Base-by-base conservation (phyloP, 2,888 invertebrate genomes). In the Perdita meconis region DNA sequence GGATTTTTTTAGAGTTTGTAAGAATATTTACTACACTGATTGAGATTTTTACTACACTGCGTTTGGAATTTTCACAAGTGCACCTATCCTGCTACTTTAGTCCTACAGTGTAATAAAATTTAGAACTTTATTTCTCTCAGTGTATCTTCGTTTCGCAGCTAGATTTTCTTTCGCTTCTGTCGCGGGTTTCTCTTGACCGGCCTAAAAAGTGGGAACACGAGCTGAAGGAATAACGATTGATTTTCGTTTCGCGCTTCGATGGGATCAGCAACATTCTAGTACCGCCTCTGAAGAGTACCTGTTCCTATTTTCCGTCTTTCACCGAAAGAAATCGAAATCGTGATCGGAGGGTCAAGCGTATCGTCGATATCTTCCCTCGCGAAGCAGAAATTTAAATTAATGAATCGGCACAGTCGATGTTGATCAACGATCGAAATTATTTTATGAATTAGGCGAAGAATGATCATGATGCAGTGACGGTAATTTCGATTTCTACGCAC, bases 401-500 rank as follows among this genome's bases (percentile, higher is more conserved):
- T n/a, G 16, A 16, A 24, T 57, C 22, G 40, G 24, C 38, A 10
- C 12, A 38, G 8, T 38, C 13, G 19, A 55, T 56, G n/a, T 8
- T 5, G n/a, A 26, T 1, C n/a, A 2, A 12, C 1, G 16, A 51
- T 1, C 0, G 8, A 10, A 44, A 13, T 53, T 16, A 10, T 2
- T 34, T 30, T 8, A n/a, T n/a, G 24, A 10, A 3, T 16, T 4
- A 10, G 30, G n/a, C 5, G 10, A 19, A 4, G 4, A 8, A 26
- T 1, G 4, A 30, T 1, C 5, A 0, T n/a, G 26, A 16, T 12
- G 42, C 12, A 1, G 13, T 2, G 6, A n/a, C 10, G 0, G 34
- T 12, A 56, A 50, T 72, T 72, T 73, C 40, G 73, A 61, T 56
- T 22, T 57, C 5, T 61, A 55, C 40, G 55, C 47, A 5, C 47